Conservation (phyloP, 2,888 invertebrate species). For the Apodemia hepburni region DNA sequence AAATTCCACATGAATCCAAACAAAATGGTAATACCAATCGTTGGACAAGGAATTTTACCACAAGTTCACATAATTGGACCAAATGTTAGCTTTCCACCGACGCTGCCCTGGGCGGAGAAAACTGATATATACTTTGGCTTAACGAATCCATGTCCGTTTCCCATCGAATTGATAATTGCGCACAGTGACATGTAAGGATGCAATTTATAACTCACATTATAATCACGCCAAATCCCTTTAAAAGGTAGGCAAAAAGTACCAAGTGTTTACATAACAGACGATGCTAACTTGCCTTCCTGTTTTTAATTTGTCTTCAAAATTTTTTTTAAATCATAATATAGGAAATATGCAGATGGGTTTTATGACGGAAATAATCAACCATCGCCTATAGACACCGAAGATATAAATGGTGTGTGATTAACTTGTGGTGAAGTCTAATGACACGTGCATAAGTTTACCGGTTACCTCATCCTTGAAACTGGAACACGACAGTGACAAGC, state of each 20-base stretch:
- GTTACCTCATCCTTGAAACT: too few relatives aligned
- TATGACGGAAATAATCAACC: too few relatives aligned
- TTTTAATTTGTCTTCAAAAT: too few relatives aligned
- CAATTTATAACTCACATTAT: constrained; percentile 14
- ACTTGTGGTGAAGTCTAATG: too few relatives aligned
- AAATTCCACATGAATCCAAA: constrained; percentile 75
- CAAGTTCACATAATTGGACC: constrained; percentile 71
- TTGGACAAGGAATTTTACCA: constrained; percentile 77
- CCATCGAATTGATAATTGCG: constrained; percentile 84
- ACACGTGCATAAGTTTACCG: too few relatives aligned
- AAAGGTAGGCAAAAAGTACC: background rate
- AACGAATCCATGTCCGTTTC: constrained; percentile 82
- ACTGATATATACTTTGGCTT: constrained; percentile 80
- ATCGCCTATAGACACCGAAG: too few relatives aligned
- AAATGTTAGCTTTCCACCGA: constrained; percentile 79
- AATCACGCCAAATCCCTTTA: background rate
- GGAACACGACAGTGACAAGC: too few relatives aligned
- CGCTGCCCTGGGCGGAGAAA: constrained; percentile 81
- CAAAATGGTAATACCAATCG: constrained; percentile 62
- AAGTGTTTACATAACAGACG: too few relatives aligned
- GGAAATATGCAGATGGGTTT: too few relatives aligned
- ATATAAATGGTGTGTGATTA: too few relatives aligned
- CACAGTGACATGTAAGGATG: constrained; percentile 82
- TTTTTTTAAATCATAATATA: too few relatives aligned
- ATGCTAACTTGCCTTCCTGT: too few relatives aligned